phyloP scores from a whole-genome alignment of 2,797 vertebrate species.

The Diglossa cyanea region DNA sequence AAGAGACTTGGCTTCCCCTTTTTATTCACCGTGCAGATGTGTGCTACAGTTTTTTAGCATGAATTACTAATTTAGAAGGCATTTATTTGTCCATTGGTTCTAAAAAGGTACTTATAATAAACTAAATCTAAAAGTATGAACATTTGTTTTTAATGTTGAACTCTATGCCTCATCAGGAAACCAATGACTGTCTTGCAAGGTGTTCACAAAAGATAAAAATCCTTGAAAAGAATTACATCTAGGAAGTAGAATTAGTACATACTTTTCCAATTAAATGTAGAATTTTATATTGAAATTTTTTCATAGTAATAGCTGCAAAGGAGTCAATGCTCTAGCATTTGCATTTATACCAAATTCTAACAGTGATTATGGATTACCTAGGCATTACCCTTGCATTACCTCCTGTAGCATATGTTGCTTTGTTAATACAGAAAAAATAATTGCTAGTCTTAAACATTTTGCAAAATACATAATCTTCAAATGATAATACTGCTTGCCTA shows the following conservation, averaged over 20 bases:
- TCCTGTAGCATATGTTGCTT: background rate
- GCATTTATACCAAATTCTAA: background rate
- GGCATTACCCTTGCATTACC: background rate
- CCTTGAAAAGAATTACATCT: background rate
- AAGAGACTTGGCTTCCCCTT: accelerated
- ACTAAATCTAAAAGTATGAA: background rate
- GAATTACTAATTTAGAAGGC: background rate
- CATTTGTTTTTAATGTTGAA: background rate
- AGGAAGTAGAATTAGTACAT: background rate
- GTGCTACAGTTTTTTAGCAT: background rate
- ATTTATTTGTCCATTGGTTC: background rate
- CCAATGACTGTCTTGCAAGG: background rate
- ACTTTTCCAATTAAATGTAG: background rate
- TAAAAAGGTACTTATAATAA: background rate
- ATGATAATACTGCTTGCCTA: background rate
- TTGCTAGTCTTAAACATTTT: background rate
- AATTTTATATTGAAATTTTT: background rate
- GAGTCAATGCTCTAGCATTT: background rate
- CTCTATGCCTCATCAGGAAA: background rate
- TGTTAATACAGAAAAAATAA: background rate
- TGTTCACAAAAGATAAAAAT: background rate
- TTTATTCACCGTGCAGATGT: background rate
- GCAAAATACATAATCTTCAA: background rate
- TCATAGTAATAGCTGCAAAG: background rate
- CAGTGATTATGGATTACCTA: background rate